Evolutionary conservation across 2,797 vertebrate species (phyloP).

Genomic region (Pristis pectinata): DNA sequence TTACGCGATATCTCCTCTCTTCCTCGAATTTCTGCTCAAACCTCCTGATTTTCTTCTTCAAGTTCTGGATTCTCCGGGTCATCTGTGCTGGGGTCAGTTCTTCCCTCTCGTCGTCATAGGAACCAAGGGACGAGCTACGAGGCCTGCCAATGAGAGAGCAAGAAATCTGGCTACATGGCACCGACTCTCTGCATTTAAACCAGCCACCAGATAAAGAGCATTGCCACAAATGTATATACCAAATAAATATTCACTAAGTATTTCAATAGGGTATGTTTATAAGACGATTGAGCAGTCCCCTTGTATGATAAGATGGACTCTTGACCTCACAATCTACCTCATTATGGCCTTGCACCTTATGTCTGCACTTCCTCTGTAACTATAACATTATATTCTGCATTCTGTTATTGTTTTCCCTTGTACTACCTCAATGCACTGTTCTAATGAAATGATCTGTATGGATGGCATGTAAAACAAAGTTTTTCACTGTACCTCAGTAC

Average conservation of each 20-base stretch:
- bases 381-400: no score
- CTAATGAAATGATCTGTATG: no score
- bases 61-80: constrained; percentile 82
- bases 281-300: no score
- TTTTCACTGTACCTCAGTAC: no score
- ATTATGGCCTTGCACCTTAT: no score
- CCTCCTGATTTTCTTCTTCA: constrained; percentile 92
- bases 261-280: not conserved
- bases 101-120: constrained; percentile 80
- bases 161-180: not conserved
- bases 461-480: no score
- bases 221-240: not conserved
- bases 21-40: constrained; percentile 93
- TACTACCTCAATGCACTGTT: no score
- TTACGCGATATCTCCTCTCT: constrained; percentile 88
- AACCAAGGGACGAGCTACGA: constrained; percentile 84
- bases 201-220: not conserved
- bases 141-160: constrained; percentile 57
- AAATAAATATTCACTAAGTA: not conserved
- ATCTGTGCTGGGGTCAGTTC: constrained; percentile 85
- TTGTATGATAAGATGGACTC: no score
- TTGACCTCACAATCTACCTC: no score
- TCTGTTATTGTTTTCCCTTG: no score
- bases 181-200: not conserved
- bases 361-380: no score